Evolutionary conservation across 2,888 invertebrate genomes (phyloP), one percentile per base, ranked within the genome.

Genomic region (Drosophila birchii): DNA sequence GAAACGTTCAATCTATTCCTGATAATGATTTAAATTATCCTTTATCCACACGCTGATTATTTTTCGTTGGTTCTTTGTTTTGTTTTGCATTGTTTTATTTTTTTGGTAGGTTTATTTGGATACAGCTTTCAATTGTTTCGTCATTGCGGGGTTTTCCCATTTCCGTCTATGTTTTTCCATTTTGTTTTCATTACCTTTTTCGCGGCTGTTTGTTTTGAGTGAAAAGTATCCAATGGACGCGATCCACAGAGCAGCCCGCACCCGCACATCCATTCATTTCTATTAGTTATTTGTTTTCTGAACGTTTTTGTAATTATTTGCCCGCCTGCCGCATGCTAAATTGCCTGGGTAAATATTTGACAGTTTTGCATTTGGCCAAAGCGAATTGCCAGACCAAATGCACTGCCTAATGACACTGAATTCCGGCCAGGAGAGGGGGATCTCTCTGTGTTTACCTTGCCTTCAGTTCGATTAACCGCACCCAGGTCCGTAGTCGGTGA

Each of bases 311-410:
- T 79, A 87, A 88, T 87, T 89, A 88, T 88, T 89, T 88, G 88
- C 85, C 74, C 80, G 82, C 76, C 75, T 75, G 81, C 79, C 84
- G 81, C 78, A 86, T 80, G 89, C 89, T 83, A 88, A 90, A 90
- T 90, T 90, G 89, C 89, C 85, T 88, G 76, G 66, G 89, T 74
- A 89, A 90, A 90, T 90, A 90, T 90, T 90, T 90, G 90, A 83
- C 81, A 84, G 81, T 82, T 87, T 86, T 90, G 75, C 79, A 79
- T 80, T 86, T 86, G 69, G 67, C 74, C 74, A 85, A 81, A 85
- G 82, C 20, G 23, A 45, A 39, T 51, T 43, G 67, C 43, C 53
- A 69, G 51, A 69, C 36, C 47, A 56, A 67, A 36, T 55, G 67
- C 66, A 68, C n/a, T 66, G 68, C 74, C 76, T 88, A 86, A 88